Evolutionary conservation across 2,888 invertebrate genomes (phyloP).

Genomic region (Hoplodrina blanda): DNA sequence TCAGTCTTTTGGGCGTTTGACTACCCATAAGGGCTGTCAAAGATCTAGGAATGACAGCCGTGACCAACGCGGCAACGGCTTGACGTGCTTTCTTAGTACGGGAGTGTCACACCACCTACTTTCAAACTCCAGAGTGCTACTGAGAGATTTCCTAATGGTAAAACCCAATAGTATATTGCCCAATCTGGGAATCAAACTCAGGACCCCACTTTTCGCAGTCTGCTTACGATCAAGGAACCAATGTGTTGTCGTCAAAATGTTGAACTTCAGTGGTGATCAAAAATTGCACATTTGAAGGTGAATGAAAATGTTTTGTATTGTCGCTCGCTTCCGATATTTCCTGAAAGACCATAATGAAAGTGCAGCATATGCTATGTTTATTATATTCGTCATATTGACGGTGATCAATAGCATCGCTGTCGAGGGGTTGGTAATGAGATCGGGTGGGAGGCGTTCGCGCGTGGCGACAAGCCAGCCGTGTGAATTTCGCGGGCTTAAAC

Average conservation of each 20-base stretch:
- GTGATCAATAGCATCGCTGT: conserved; percentile 81
- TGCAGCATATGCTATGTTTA: conserved; percentile 64
- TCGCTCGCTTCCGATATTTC: neutral
- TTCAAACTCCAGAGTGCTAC: no score
- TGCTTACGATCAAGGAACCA: no score
- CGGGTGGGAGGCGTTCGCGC: conserved; percentile 84
- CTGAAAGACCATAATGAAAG: conserved; percentile 58
- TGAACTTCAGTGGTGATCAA: neutral
- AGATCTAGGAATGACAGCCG: no score
- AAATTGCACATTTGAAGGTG: neutral
- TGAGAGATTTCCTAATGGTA: no score
- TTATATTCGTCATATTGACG: conserved; percentile 76
- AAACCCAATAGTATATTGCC: no score
- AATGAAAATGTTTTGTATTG: conserved; percentile 6
- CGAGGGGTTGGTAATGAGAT: conserved; percentile 82
- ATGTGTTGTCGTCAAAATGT: neutral
- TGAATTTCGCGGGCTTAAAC: conserved; percentile 80
- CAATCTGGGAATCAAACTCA: no score
- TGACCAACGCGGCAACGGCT: no score
- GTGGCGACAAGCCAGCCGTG: conserved; percentile 84
- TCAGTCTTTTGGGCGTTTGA: no score
- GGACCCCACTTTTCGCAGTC: no score
- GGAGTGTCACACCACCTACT: no score
- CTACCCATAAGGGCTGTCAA: no score
- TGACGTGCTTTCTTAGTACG: no score